These are phyloP conservation scores for Eristalis arbustorum DNA, from an alignment of 2,888 invertebrate species.

Conservation along the genomic window DNA sequence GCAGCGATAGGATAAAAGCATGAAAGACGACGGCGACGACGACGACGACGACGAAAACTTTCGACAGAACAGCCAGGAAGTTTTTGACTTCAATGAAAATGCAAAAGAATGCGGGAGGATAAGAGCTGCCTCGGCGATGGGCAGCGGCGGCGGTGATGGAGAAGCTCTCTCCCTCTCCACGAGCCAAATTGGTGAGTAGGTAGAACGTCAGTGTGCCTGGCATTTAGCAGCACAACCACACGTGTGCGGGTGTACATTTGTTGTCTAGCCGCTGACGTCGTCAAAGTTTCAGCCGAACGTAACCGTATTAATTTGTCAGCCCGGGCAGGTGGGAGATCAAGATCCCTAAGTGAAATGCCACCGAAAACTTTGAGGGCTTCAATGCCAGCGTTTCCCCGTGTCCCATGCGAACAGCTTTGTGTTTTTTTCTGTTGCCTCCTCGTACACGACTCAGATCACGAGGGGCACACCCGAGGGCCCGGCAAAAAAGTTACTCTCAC, in stretches of 20 bases:
- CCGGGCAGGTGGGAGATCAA: conserved; percentile 4
- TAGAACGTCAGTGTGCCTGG: conserved; percentile 12
- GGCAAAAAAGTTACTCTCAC: conserved; percentile 14
- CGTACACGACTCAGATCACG: conserved; percentile 16
- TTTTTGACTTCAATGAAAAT: conserved; percentile 50
- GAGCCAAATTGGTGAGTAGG: conserved; percentile 15
- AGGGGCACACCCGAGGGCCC: conserved; percentile 15
- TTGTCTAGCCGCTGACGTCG: conserved; percentile 26
- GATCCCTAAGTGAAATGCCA: conserved; percentile 42
- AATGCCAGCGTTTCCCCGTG: not conserved
- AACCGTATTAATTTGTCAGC: conserved; percentile 39
- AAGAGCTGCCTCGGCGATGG: not conserved
- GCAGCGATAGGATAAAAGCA: not conserved
- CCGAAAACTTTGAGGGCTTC: conserved; percentile 36
- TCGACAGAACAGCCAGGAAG: conserved; percentile 44
- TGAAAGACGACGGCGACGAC: conserved; percentile 11
- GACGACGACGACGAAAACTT: conserved; percentile 50
- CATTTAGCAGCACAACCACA: not conserved
- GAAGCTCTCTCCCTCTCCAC: not conserved
- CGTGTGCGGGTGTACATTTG: not conserved
- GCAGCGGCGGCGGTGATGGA: not conserved
- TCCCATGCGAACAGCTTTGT: not conserved
- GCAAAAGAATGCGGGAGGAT: conserved; percentile 21
- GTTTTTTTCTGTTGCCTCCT: conserved; percentile 4
- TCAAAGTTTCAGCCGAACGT: conserved; percentile 40